Conservation (phyloP, 2,113 vertebrate genomes). For the Climacteris rufus region DNA sequence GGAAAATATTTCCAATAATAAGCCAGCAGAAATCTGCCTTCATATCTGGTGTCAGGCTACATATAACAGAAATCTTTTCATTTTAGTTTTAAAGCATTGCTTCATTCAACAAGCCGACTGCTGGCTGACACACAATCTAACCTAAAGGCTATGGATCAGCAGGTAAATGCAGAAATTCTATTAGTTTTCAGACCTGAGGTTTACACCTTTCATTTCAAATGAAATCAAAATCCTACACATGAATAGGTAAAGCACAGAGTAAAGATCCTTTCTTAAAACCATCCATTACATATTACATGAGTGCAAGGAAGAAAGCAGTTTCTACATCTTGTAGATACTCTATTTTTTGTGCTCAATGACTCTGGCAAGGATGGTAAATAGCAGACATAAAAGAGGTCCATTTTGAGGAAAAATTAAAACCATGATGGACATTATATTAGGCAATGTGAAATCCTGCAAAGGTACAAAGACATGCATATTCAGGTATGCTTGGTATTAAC, state of each 20-base stretch:
- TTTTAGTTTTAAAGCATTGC: slow-evolving; percentile 71
- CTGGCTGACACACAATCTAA: slow-evolving; percentile 68
- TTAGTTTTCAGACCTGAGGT: slow-evolving; percentile 72
- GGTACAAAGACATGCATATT: slow-evolving; percentile 46
- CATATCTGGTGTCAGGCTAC: slow-evolving; percentile 52
- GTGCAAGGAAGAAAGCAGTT: slow-evolving; percentile 13
- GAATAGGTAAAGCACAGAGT: slow-evolving; percentile 58
- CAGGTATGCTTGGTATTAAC: slow-evolving; percentile 37
- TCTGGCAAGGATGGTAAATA: slow-evolving; percentile 64
- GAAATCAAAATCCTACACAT: slow-evolving; percentile 72
- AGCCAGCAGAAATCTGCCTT: slow-evolving; percentile 55
- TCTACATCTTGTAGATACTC: slow-evolving; percentile 52
- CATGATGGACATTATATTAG: slow-evolving; percentile 20
- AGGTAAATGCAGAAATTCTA: slow-evolving; percentile 77
- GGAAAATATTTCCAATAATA: slow-evolving; percentile 69
- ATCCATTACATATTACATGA: slow-evolving; percentile 51
- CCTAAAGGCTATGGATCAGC: slow-evolving; percentile 73
- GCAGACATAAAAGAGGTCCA: slow-evolving; percentile 47
- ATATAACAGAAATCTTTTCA: slow-evolving; percentile 70
- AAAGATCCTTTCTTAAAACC: slow-evolving; percentile 62
- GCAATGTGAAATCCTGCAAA: slow-evolving; percentile 43
- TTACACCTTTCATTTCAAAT: slow-evolving; percentile 74
- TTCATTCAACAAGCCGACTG: slow-evolving; percentile 62
- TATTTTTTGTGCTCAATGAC: slow-evolving; percentile 47
- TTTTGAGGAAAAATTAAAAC: slow-evolving; percentile 68